Percentiles rank a stretch among this genome's conserved stretches.
Evolutionary conservation across 2,113 vertebrate species (phyloP).

Genomic region (Mustelus asterias): DNA sequence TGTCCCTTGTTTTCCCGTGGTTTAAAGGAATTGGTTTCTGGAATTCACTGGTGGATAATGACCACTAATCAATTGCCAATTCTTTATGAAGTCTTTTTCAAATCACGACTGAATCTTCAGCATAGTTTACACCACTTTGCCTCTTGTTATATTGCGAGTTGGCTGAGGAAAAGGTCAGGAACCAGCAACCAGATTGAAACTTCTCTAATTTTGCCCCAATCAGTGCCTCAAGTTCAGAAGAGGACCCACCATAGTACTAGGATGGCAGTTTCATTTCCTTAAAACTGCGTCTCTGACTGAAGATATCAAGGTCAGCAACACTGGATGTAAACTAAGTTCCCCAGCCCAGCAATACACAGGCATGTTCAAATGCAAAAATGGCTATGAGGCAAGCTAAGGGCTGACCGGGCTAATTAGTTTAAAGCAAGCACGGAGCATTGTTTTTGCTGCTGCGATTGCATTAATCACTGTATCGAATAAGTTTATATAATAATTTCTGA

Average conservation of each 20-base stretch:
- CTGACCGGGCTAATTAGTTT: background rate
- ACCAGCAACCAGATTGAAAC: background rate
- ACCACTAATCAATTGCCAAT: background rate
- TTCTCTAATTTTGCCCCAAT: background rate
- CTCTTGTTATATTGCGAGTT: background rate
- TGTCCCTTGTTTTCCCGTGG: too few species aligned
- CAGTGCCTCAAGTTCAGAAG: background rate
- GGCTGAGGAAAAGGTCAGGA: background rate
- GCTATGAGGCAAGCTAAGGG: background rate
- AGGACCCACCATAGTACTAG: background rate
- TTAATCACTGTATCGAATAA: background rate
- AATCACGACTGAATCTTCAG: too few species aligned
- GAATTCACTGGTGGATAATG: background rate
- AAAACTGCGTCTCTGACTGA: background rate
- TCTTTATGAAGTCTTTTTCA: too few species aligned
- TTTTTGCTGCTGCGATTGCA: background rate
- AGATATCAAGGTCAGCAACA: background rate
- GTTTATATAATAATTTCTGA: too few species aligned
- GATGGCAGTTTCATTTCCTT: background rate
- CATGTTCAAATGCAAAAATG: too few species aligned
- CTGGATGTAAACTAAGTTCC: too few species aligned
- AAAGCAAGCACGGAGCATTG: background rate
- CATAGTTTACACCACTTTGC: too few species aligned
- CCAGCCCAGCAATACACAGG: too few species aligned
- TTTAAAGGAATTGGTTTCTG: background rate